A percentile compares a stretch with the other conserved stretches of the same genome.
These are phyloP conservation scores for Stictocephala bisonia DNA, from an alignment of 2,888 invertebrate species.

Conservation along the genomic window DNA sequence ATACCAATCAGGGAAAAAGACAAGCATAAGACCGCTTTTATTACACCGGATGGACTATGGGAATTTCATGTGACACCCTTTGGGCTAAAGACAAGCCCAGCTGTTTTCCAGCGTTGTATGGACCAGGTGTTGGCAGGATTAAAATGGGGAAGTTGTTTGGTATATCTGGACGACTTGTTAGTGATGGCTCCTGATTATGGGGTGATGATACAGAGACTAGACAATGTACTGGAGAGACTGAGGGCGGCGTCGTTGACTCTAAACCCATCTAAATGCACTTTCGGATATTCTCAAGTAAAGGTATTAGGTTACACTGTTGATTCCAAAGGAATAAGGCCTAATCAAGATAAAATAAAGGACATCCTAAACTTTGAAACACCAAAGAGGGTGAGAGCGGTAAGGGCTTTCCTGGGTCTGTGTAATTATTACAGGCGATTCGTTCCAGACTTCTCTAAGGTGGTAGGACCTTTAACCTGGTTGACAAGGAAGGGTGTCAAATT, in stretches of 20 bases:
- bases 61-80: conserved; percentile 13
- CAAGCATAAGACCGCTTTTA: conserved; percentile 26
- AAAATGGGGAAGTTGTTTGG: conserved; percentile 19
- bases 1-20: not conserved
- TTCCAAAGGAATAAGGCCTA: not conserved
- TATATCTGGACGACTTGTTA: conserved; percentile 24
- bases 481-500: not conserved
- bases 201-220: not conserved
- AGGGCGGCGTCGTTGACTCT: conserved; percentile 22
- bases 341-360: conserved; percentile 12
- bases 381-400: not conserved
- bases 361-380: not conserved
- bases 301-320: not conserved
- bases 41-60: conserved; percentile 23
- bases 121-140: conserved; percentile 16
- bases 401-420: not conserved
- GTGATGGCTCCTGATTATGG: conserved; percentile 1
- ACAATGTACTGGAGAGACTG: not conserved
- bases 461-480: not conserved
- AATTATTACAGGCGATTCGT: not conserved
- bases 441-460: not conserved
- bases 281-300: not conserved
- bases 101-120: conserved; percentile 21
- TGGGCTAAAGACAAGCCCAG: conserved; percentile 6
- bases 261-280: conserved; percentile 22